Conservation (phyloP, 35 echinoderm and acorn worm species). For the Ptychodera flava region DNA sequence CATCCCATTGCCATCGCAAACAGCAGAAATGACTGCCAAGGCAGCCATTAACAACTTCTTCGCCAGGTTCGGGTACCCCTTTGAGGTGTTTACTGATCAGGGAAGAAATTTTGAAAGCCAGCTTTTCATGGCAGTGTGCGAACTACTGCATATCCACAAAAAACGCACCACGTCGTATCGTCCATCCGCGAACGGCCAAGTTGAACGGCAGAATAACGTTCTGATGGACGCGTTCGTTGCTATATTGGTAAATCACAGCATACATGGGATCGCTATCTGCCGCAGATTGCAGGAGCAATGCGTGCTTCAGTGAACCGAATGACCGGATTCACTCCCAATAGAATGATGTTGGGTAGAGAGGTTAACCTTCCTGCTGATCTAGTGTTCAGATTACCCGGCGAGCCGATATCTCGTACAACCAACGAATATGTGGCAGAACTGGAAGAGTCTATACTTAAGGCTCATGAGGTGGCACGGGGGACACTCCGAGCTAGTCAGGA, state of each 20-base stretch:
- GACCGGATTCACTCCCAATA: constrained; percentile 24
- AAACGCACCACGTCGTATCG: background rate
- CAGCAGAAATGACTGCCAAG: constrained; percentile 18
- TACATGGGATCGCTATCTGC: background rate
- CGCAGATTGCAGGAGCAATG: background rate
- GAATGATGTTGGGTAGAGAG: constrained; percentile 20
- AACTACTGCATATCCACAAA: background rate
- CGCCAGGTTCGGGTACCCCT: background rate
- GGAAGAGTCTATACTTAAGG: background rate
- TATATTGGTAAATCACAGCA: constrained; percentile 3
- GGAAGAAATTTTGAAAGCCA: constrained; percentile 11
- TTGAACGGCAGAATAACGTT: background rate
- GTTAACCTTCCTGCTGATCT: constrained; percentile 11
- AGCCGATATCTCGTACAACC: background rate
- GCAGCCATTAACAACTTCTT: constrained; percentile 14
- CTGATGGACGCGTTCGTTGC: constrained; percentile 32
- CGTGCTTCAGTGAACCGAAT: background rate
- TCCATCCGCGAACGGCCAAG: constrained; percentile 25
- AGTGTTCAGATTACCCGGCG: background rate
- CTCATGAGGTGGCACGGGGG: background rate
- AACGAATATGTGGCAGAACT: background rate
- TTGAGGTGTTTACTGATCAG: constrained; percentile 15
- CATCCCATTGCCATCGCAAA: constrained; percentile 8
- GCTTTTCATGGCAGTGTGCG: background rate
- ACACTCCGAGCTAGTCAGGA: background rate